Evolutionary conservation across 2,113 vertebrate species (phyloP).

Genomic region (Carassius auratus): DNA sequence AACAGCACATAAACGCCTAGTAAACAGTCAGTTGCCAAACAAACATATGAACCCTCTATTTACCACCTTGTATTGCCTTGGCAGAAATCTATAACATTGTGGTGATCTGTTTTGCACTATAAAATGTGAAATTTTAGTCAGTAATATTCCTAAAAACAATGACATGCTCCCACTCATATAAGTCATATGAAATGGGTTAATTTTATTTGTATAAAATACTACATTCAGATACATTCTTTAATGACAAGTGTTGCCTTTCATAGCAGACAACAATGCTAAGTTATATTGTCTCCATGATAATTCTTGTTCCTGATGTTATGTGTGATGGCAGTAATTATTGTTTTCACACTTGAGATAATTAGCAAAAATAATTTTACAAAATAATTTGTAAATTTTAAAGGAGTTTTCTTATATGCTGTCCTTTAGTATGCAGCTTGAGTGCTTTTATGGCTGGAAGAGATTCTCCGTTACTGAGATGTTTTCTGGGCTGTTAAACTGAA

Average conservation of each 20-base stretch:
- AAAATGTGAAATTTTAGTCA: not conserved
- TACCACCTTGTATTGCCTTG: not conserved
- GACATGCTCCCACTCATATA: not conserved
- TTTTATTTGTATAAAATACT: not conserved
- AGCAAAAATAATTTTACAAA: too few relatives aligned
- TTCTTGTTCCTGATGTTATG: not conserved
- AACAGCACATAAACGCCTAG: not conserved
- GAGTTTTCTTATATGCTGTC: not conserved
- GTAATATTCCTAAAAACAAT: not conserved
- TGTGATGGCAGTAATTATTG: not conserved
- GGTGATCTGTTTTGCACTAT: not conserved
- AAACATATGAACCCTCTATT: not conserved
- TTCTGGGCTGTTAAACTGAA: conserved; percentile 5
- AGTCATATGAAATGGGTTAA: not conserved
- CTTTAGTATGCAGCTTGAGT: conserved; percentile 13
- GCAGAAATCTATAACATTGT: not conserved
- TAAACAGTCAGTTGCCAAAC: not conserved
- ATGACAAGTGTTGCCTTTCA: not conserved
- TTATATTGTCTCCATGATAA: conserved; percentile 2
- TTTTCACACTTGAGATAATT: not conserved
- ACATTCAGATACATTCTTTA: not conserved
- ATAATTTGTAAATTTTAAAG: not conserved
- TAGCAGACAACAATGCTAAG: not conserved
- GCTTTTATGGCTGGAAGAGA: conserved; percentile 21
- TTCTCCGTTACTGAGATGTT: not conserved